Percentiles rank a stretch among this genome's conserved stretches.
These are phyloP conservation scores for Germaria angustata DNA, from an alignment of 2,888 invertebrate species.

Conservation along the genomic window DNA sequence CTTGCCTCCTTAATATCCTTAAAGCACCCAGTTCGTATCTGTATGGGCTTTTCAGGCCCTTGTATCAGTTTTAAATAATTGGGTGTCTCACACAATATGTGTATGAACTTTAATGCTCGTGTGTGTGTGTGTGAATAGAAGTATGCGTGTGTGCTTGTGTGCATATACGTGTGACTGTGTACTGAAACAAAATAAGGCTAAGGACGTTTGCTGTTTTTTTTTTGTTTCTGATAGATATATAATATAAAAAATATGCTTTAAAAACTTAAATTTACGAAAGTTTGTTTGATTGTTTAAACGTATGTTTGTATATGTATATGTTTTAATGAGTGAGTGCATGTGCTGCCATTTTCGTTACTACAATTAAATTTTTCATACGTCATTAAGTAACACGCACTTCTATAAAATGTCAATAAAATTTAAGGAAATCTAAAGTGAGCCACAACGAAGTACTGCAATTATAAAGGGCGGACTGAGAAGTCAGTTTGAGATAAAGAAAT, in stretches of 20 bases:
- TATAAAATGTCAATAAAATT: slow-evolving; percentile 6
- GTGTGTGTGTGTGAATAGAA: not conserved
- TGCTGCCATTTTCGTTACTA: not conserved
- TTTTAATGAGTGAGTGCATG: not conserved
- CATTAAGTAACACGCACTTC: slow-evolving; percentile 51
- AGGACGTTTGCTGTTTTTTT: slow-evolving; percentile 56
- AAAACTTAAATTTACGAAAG: slow-evolving; percentile 23
- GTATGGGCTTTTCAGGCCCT: slow-evolving; percentile 8
- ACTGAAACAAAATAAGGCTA: slow-evolving; percentile 65
- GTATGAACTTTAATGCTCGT: not conserved
- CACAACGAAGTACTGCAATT: not conserved
- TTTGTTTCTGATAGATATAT: not conserved
- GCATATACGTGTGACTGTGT: slow-evolving; percentile 29
- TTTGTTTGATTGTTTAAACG: not conserved
- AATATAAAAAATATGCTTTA: not conserved
- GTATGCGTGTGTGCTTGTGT: not conserved
- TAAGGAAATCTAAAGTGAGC: not conserved
- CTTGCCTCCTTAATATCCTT: not conserved
- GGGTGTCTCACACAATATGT: slow-evolving; percentile 58
- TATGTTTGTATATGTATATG: not conserved
- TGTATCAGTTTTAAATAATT: slow-evolving; percentile 47
- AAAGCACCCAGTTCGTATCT: not conserved
- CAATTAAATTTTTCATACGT: slow-evolving; percentile 37
- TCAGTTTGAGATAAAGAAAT: too few species aligned
- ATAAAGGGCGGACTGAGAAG: too few species aligned